Base-by-base conservation (phyloP, 2,888 invertebrate genomes). In the Drosophila subquinaria region DNA sequence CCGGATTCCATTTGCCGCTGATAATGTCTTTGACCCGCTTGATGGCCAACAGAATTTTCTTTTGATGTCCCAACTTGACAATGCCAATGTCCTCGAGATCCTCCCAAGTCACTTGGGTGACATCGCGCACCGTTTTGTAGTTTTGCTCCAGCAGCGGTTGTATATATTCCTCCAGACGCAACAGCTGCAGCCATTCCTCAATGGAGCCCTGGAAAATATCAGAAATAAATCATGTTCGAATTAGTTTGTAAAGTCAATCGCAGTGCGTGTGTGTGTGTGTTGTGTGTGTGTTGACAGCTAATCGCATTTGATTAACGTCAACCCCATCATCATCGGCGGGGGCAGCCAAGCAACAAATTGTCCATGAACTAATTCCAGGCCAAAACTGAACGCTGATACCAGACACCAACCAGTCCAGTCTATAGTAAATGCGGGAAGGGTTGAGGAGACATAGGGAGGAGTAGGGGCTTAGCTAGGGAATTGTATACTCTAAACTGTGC, bases 1-100 rank as follows among this genome's bases (percentile, higher is more conserved):
- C 92, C 10, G 92, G 94, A 93, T 92, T 92, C 93, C 93, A 94
- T 93, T 97, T 98, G 52, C 98, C 98, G 56, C 97, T 96, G 84
- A 96, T 95, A 69, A 98, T 97, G 92, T 98, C 97, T 93, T 98
- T 98, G 60, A 99, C 96, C 92, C 98, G 95, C 93, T 99, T 99
- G 87, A 99, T 98, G 73, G 99, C 99, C 91, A 99, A 94, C 91
- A 98, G 95, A 83, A 99, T 96, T 94, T 99, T 98, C 95, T 99
- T 99, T 94, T 99, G 99, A 93, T 99, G 99, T 38, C 99, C 99
- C 91, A 97, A 94, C 90, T 97, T 96, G 27, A 97, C 97, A 90
- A 97, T 97, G 65, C 97, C 97, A 93, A 99, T 98, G 92, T 99
- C 99, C 94, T 99, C 99, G 91, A 99, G 95, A 94, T 99, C 99